Evolutionary conservation across 92 coral and sea anemone species (phyloP).

Genomic region (Porites rus): DNA sequence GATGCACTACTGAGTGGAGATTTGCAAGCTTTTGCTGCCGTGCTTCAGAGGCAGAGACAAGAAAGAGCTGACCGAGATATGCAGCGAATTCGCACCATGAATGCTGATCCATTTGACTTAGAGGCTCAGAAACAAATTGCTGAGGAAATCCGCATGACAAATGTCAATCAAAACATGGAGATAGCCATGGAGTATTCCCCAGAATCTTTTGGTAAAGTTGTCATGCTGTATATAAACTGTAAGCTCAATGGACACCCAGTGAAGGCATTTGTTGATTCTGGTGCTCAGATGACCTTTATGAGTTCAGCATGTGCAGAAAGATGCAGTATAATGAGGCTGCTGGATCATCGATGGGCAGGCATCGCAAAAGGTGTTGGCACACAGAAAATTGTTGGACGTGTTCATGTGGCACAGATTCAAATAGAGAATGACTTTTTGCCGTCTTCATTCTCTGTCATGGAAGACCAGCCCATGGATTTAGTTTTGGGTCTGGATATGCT

Average conservation of each 20-base stretch:
- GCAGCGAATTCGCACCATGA: slow-evolving; percentile 90
- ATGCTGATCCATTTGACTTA: slow-evolving; percentile 92
- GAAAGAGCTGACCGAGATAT: slow-evolving; percentile 85
- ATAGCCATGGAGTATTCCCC: slow-evolving; percentile 98
- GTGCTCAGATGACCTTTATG: slow-evolving; percentile 99
- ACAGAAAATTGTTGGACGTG: slow-evolving; percentile 97
- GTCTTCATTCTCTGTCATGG: slow-evolving; percentile 95
- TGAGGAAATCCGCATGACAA: slow-evolving; percentile 92
- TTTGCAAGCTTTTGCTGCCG: slow-evolving; percentile 76
- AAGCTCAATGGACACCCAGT: slow-evolving; percentile 94
- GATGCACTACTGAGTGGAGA: slow-evolving; percentile 87
- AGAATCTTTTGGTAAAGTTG: slow-evolving; percentile 92
- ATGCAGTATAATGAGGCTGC: slow-evolving; percentile 84
- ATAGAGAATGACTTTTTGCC: slow-evolving; percentile 94
- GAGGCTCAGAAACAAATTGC: slow-evolving; percentile 97
- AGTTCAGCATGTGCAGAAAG: slow-evolving; percentile 97
- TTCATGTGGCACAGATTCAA: slow-evolving; percentile 96
- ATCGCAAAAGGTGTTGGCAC: slow-evolving; percentile 97
- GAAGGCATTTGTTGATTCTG: slow-evolving; percentile 98
- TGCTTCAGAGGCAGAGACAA: slow-evolving; percentile 80
- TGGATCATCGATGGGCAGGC: slow-evolving; percentile 98
- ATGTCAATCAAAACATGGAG: slow-evolving; percentile 97
- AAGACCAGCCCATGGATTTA: slow-evolving; percentile 95
- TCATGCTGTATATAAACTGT: slow-evolving; percentile 94
- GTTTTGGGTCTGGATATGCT: slow-evolving; percentile 96